Percentiles rank a stretch among this genome's conserved stretches.
Evolutionary conservation across 2,888 invertebrate species (phyloP).

Genomic region (Cancer borealis): DNA sequence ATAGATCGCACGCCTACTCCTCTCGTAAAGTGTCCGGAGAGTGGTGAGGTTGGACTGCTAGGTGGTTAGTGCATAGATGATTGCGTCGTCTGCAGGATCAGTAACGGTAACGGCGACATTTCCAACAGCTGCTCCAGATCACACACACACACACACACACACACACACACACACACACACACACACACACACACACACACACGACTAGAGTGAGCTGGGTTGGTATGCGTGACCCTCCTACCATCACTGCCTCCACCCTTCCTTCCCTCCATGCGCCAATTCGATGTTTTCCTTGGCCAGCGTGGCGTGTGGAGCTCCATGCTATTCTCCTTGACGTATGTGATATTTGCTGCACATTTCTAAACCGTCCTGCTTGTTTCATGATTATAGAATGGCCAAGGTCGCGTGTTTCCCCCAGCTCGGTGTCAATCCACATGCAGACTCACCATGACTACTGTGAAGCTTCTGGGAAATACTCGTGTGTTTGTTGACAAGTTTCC

Average conservation of each 20-base stretch:
- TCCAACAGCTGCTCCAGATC: too few relatives aligned
- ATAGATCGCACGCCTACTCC: too few relatives aligned
- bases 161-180: constrained; percentile 2
- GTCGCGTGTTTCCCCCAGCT: background rate
- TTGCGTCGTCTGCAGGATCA: too few relatives aligned
- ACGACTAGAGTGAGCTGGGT: background rate
- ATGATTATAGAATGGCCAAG: background rate
- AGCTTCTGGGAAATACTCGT: background rate
- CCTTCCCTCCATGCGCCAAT: background rate
- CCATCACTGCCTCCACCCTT: background rate
- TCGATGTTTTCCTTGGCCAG: background rate
- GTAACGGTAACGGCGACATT: too few relatives aligned
- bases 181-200: background rate
- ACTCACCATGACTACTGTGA: background rate
- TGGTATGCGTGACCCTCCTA: too few relatives aligned
- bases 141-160: constrained; percentile 9
- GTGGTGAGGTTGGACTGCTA: too few relatives aligned
- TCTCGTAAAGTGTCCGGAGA: too few relatives aligned
- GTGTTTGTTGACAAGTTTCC: background rate
- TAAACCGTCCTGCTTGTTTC: background rate
- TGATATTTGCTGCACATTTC: background rate
- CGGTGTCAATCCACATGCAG: background rate
- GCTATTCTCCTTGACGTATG: background rate
- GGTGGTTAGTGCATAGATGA: too few relatives aligned
- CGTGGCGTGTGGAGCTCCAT: background rate